Base-by-base conservation (phyloP, 2,113 vertebrate species). In the Megatriorchis doriae region DNA sequence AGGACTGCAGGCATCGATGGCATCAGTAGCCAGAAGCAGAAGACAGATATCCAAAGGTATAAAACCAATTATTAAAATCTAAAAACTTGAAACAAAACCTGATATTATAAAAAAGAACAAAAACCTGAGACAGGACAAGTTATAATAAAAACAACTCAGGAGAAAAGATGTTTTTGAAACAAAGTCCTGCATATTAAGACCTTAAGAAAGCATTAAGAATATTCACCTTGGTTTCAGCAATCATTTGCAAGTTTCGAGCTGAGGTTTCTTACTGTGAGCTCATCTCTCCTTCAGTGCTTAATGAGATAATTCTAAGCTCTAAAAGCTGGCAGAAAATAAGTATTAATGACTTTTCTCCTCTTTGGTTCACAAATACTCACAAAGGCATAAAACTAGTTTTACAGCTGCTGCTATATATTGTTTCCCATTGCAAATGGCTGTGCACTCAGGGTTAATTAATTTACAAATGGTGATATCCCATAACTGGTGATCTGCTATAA, bases 261-360 rank as follows among this genome's bases (percentile, higher is more conserved):
- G 11, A 70, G 52, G 32, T 47, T 78, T 83, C 92, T 86, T 53
- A 48, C 84, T 23, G 72, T 43, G 92, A 81, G 81, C 63, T 87
- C 95, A 74, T 91, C 78, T 74, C 68, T 67, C 68, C 81, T 94
- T 67, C 61, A 32, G 68, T 2, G 3, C 68, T 84, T 89, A 95
- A 93, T 68, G 94, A 94, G 90, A 82, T 43, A 88, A 92, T 79
- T 77, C 62, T 22, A 34, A 94, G 88, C 85, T 90, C 74, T 40
- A 56, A 86, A 93, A 92, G 71, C 88, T 77, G 53, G 52, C 58
- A 78, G 85, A 71, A 91, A 73, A 81, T 56, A 78, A 67, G 50
- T 87, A 63, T 6, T 70, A 71, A 86, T 61, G 74, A 59, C 70
- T 88, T 82, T 52, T 62, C 61, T 59, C 52, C 47, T 40, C 81